Percentiles rank a stretch among this genome's conserved stretches.
phyloP scores from a whole-genome alignment of 2,888 invertebrate genomes.

The Tridacna gigas region DNA sequence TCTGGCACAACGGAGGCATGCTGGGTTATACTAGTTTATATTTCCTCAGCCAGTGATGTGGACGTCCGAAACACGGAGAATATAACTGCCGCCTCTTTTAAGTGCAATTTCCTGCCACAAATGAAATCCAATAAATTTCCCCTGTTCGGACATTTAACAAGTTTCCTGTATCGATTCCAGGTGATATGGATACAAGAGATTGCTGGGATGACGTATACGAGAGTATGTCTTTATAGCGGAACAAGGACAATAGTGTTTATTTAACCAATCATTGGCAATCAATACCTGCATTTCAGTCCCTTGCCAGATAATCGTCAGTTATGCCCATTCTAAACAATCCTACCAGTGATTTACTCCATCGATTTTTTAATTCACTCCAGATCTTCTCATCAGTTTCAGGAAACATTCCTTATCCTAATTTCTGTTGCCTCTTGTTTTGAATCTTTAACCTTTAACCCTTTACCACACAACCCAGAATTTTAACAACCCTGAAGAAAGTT shows the following conservation, averaged over 20 bases:
- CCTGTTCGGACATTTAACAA: conserved; percentile 20
- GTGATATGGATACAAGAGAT: conserved; percentile 11
- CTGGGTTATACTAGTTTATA: not conserved
- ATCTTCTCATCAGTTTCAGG: not conserved
- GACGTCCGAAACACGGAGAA: conserved; percentile 20
- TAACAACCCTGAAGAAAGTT: too few relatives aligned
- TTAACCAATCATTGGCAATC: conserved; percentile 26
- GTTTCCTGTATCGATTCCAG: conserved; percentile 24
- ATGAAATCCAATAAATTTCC: conserved; percentile 24
- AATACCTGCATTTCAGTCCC: conserved; percentile 6
- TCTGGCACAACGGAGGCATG: not conserved
- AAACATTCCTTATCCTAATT: not conserved
- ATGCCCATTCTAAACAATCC: not conserved
- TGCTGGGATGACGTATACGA: conserved; percentile 1
- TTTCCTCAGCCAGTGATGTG: conserved; percentile 2
- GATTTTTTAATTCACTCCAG: conserved; percentile 22
- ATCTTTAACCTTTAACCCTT: too few relatives aligned
- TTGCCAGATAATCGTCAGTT: conserved; percentile 2
- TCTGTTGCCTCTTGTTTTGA: too few relatives aligned
- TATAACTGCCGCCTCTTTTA: not conserved
- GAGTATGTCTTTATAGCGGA: not conserved
- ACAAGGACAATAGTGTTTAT: conserved; percentile 16
- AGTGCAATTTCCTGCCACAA: conserved; percentile 13
- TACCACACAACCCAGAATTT: too few relatives aligned
- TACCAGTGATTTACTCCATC: conserved; percentile 15